Conservation (phyloP, 2,888 invertebrate species). For the Drosophila fungiperda region DNA sequence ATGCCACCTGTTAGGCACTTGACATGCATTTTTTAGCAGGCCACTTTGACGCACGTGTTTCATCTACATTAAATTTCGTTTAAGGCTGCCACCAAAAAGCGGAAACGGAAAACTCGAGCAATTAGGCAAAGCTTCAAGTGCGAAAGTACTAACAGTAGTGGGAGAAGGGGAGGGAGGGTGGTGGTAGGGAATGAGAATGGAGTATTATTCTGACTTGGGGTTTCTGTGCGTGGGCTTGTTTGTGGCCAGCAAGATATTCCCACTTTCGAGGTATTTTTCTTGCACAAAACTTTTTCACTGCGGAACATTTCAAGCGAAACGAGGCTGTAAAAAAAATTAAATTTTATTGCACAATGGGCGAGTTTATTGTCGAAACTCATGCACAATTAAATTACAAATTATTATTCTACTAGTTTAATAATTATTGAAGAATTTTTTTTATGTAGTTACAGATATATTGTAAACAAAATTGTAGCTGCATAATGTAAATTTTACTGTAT, state of each 20-base stretch:
- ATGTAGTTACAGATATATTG: not conserved
- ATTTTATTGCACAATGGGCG: slow-evolving; percentile 21
- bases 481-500: not conserved
- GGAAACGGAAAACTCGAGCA: slow-evolving; percentile 48
- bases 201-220: not conserved
- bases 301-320: slow-evolving; percentile 14
- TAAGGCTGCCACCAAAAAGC: slow-evolving; percentile 30
- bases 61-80: slow-evolving; percentile 76
- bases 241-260: slow-evolving; percentile 50
- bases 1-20: slow-evolving; percentile 56
- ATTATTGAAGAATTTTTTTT: not conserved
- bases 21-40: slow-evolving; percentile 56
- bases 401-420: not conserved
- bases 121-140: slow-evolving; percentile 56
- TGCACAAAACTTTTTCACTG: slow-evolving; percentile 40
- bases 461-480: not conserved
- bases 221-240: slow-evolving; percentile 32
- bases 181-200: not conserved
- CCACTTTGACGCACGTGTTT: slow-evolving; percentile 61
- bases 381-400: slow-evolving; percentile 12
- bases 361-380: slow-evolving; percentile 30
- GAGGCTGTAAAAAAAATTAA: slow-evolving; percentile 31
- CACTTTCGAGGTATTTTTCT: slow-evolving; percentile 53
- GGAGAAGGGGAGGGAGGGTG: too few relatives aligned
- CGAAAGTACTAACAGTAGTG: too few relatives aligned